Evolutionary conservation across 2,113 vertebrate species (phyloP), one percentile per base, ranked within the genome.

Genomic region (Colossoma macropomum): DNA sequence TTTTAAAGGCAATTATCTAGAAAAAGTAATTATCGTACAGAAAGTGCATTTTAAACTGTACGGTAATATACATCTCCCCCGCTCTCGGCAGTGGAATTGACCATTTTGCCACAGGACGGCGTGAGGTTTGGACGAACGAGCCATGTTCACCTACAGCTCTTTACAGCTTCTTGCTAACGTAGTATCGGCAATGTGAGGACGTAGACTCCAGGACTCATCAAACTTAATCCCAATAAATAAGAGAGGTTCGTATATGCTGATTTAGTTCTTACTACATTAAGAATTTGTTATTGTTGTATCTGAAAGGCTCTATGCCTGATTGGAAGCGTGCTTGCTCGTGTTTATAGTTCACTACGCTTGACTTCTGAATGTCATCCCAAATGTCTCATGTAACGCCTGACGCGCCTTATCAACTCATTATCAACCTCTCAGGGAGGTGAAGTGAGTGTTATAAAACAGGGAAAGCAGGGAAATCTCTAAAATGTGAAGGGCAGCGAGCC

Each of bases 291-390:
- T 63, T 32, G 21, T 16, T 34, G 11, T 65, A 34, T n/a, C 15
- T 60, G 19, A 71, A 27, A 21, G 19, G 1, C 3, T 8, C 69
- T 3, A 27, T 10, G 12, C 10, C 1, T 13, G 60, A 63, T n/a
- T 34, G 50, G n/a, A 56, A 54, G 15, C 21, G 0, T 7, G 4
- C 16, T 1, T 28, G 10, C 12, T 56, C 11, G 30, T 77, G 32
- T 65, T 68, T 66, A 12, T 45, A 59, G 25, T 23, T 54, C 12
- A 25, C 15, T 45, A n/a, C 32, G 8, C 28, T 0, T 41, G 56
- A 23, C 8, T 9, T 11, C 8, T 80, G 45, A 75, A 81, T 75
- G 71, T 81, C 80, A 81, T n/a, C 15, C 30, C 41, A 74, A 59
- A 45, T 1, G 41, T 5, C 41, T 11, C 41, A 45, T 45, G 7